Evolutionary conservation across 2,113 vertebrate genomes (phyloP).

Genomic region (Eubucco bourcierii): DNA sequence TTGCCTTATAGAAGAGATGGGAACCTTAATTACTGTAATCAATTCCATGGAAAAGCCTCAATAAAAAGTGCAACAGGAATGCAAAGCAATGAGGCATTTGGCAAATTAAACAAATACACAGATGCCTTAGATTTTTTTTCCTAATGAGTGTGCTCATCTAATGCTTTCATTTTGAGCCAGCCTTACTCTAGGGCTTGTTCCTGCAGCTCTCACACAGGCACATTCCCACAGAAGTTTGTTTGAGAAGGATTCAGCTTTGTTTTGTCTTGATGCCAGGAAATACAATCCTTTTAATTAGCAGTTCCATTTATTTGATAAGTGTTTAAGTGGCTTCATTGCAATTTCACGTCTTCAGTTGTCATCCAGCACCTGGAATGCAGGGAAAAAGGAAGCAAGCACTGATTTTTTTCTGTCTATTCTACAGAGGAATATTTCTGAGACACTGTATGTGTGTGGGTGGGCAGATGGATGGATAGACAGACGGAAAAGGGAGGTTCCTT

Average conservation of each 20-base stretch:
- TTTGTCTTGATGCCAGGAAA: conserved; percentile 43
- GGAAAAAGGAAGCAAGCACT: neutral
- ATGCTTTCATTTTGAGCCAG: neutral
- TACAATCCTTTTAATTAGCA: conserved; percentile 48
- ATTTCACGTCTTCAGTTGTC: conserved; percentile 44
- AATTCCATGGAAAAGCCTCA: neutral
- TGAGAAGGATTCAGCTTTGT: conserved; percentile 14
- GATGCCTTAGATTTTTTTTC: neutral
- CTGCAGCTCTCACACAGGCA: conserved; percentile 28
- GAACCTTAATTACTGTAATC: neutral
- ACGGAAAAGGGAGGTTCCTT: conserved; percentile 75
- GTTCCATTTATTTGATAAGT: conserved; percentile 43
- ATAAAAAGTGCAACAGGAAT: neutral
- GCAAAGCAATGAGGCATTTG: neutral
- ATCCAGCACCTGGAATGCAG: conserved; percentile 47
- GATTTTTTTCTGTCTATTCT: conserved; percentile 57
- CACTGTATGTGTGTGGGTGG: conserved; percentile 52
- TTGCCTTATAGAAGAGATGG: neutral
- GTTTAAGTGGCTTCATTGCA: conserved; percentile 35
- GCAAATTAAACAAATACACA: neutral
- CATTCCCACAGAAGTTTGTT: conserved; percentile 6
- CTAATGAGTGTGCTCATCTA: neutral
- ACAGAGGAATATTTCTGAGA: conserved; percentile 52
- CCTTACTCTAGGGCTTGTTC: neutral
- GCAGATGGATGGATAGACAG: conserved; percentile 56